Evolutionary conservation across 1,140 invertebrate species (phyloP), one percentile per base, ranked within the genome.

Genomic region (Antheraea mylitta): DNA sequence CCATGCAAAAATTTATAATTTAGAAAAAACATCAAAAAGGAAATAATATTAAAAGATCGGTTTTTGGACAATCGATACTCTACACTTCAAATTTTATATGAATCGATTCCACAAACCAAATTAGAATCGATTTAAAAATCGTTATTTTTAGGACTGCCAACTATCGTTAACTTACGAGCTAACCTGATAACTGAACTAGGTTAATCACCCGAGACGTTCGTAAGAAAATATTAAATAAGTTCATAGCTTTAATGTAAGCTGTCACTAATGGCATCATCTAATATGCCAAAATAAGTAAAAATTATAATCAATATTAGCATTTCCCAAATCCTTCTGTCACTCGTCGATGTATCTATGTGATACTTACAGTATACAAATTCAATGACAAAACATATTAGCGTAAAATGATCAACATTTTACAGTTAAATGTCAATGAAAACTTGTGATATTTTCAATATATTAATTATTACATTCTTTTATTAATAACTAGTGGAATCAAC

Each of bases 351-450:
- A 16, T 16, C 45, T 16, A 53, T 53, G 16, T 53, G 45, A 53
- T 16, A 53, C 11, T 16, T 53, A 53, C 7, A 53, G 16, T 16
- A 53, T 16, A 64, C 7, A 22, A 61, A 2, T 38, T 66, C 73
- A 62, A 67, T 69, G 72, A 77, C 42, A 70, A 77, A 53, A 69
- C 11, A 67, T 59, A 68, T 42, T 61, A 45, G 68, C 71, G 73
- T 72, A 78, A 72, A 76, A 76, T 74, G 74, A 53, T 76, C 70
- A 71, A 74, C 74, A 76, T 79, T 74, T 66, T 73, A 79, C 70
- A 18, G 11, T 13, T 53, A 8, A 9, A 61, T 13, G 8, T n/a
- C 5, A 53, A 16, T 53, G 60, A 61, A 36, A 22, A 30, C 16
- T 61, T 16, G 18, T 30, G 36, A 22, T 36, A 9, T 22, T 61